A percentile compares a stretch with the other conserved stretches of the same genome.
Evolutionary conservation across 1,140 invertebrate species (phyloP).

Genomic region (Zaprionus nigranus): DNA sequence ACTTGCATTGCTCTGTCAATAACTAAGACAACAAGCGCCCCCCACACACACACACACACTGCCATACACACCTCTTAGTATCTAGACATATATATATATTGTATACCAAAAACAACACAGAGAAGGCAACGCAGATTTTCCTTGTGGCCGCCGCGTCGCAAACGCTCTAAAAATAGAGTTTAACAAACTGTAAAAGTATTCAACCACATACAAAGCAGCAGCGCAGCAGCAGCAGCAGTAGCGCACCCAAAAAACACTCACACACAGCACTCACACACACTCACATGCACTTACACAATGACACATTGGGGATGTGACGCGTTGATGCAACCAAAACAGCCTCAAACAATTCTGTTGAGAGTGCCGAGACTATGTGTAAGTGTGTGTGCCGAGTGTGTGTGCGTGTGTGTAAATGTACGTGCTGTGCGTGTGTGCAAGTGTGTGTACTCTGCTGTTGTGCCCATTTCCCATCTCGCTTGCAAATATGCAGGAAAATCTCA

Average conservation of each 20-base stretch:
- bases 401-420: conserved; percentile 1
- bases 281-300: conserved; percentile 29
- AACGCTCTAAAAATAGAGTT: conserved; percentile 80
- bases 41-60: conserved; percentile 46
- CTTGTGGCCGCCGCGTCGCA: conserved; percentile 61
- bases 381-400: background rate
- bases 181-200: conserved; percentile 82
- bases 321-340: conserved; percentile 49
- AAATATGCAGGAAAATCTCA: conserved; percentile 66
- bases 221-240: conserved; percentile 29
- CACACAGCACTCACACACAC: conserved; percentile 18
- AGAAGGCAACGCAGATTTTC: conserved; percentile 45
- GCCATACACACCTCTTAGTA: background rate
- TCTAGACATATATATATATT: conserved; percentile 4
- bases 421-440: background rate
- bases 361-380: conserved; percentile 1
- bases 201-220: conserved; percentile 72
- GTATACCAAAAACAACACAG: conserved; percentile 11
- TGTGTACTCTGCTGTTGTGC: conserved; percentile 30
- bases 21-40: conserved; percentile 77
- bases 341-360: conserved; percentile 20
- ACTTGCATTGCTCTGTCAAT: conserved; percentile 36
- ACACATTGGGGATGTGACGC: conserved; percentile 57
- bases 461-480: conserved; percentile 60
- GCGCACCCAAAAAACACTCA: conserved; percentile 48